phyloP scores from a whole-genome alignment of 2,888 invertebrate genomes.

The Torymus tubicola region DNA sequence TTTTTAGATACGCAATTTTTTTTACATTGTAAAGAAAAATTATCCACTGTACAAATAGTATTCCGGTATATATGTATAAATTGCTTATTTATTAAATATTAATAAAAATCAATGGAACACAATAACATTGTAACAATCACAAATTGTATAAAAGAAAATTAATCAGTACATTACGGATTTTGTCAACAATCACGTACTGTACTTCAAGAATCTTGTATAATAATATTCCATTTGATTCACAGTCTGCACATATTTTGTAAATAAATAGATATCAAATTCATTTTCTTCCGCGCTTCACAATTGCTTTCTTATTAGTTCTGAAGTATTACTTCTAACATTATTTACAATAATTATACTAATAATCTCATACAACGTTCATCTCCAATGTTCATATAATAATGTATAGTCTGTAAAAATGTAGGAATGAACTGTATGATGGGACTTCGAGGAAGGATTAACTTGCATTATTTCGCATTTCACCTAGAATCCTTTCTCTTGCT shows the following conservation, averaged over 20 bases:
- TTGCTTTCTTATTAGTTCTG: conserved; percentile 46
- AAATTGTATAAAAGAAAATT: conserved; percentile 29
- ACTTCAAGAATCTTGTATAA: conserved; percentile 38
- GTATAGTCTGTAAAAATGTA: conserved; percentile 36
- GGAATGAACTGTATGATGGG: conserved; percentile 51
- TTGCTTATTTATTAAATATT: conserved; percentile 1
- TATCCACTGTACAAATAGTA: conserved; percentile 29
- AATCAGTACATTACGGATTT: conserved; percentile 22
- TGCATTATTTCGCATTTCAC: conserved; percentile 49
- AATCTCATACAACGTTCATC: conserved; percentile 52
- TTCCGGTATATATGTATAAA: conserved; percentile 37
- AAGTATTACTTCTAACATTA: conserved; percentile 53
- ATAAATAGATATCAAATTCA: conserved; percentile 55
- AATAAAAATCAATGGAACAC: conserved; percentile 12
- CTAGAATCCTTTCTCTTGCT: conserved; percentile 30
- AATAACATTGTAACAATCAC: conserved; percentile 33
- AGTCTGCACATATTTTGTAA: conserved; percentile 49
- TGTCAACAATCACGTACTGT: conserved; percentile 35
- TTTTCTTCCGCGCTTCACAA: conserved; percentile 31
- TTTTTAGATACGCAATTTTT: not conserved
- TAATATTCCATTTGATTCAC: conserved; percentile 53
- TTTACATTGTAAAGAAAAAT: conserved; percentile 30
- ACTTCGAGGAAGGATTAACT: conserved; percentile 44
- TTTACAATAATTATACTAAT: conserved; percentile 57
- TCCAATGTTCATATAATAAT: conserved; percentile 45